phyloP scores from a whole-genome alignment of 2,888 invertebrate genomes.

The Maniola hyperantus region DNA sequence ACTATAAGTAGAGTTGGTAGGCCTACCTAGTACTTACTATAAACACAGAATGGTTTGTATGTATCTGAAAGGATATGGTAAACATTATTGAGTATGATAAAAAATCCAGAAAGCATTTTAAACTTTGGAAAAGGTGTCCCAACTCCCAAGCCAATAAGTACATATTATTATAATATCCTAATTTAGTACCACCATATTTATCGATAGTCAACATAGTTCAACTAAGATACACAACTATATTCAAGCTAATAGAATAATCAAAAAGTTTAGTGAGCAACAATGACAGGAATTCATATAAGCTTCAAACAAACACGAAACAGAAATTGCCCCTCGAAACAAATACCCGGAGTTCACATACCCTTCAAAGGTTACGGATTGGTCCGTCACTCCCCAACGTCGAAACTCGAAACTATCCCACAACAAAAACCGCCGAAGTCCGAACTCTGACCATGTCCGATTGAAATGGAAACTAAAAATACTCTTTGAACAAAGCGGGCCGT shows the following conservation, averaged over 20 bases:
- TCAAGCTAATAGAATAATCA: neutral
- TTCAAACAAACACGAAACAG: slow-evolving; percentile 20
- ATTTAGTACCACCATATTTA: too few species aligned
- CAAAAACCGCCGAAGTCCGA: slow-evolving; percentile 59
- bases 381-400: slow-evolving; percentile 40
- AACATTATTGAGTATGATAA: too few species aligned
- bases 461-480: slow-evolving; percentile 49
- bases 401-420: slow-evolving; percentile 57
- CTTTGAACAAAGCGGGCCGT: slow-evolving; percentile 46
- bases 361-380: slow-evolving; percentile 47
- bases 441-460: slow-evolving; percentile 51
- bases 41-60: too few species aligned
- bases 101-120: too few species aligned
- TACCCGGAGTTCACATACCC: slow-evolving; percentile 41
- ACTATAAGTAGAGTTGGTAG: neutral
- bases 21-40: too few species aligned
- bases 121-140: too few species aligned
- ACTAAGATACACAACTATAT: neutral
- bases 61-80: too few species aligned
- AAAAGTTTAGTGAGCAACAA: slow-evolving; percentile 2
- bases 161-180: neutral
- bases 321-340: slow-evolving; percentile 27
- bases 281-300: slow-evolving; percentile 25
- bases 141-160: too few species aligned
- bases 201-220: neutral